Base-by-base conservation (phyloP, 2,888 invertebrate genomes). In the Suillia variegata region DNA sequence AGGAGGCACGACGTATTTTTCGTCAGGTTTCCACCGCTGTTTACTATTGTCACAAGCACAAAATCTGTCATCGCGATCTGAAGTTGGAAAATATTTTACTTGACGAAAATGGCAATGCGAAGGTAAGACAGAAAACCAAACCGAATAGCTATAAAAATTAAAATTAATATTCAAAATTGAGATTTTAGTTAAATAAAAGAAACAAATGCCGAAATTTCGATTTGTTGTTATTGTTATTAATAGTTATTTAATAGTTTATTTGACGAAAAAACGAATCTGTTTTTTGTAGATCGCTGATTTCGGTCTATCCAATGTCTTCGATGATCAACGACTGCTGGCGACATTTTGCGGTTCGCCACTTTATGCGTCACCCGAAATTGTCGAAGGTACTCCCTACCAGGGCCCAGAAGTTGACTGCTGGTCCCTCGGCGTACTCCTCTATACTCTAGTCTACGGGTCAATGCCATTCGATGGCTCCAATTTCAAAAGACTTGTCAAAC, bases 391-490 rank as follows among this genome's bases (percentile, higher is more conserved):
- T 8, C 96, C 97, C 0, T 98, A 98, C 80, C 92, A 92, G 76
- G 99, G 99, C 5, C 98, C 98, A 2, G 98, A 99, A 87, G 97
- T 92, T 54, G 92, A 92, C 77, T 92, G 92, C 78, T 92, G 92
- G 98, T 98, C 98, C 21, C 84, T 99, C 63, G 99, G 98, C 57
- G 98, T 99, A 52, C 86, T 99, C 51, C 86, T 99, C 10, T 99
- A 99, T 82, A 98, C 98, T 50, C 86, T 99, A 76, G 98, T 99
- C 68, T 99, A 98, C 82, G 98, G 98, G 70, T 96, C 98, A 67
- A 99, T 99, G 99, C 99, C 94, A 56, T 98, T 98, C 81, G 98
- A 98, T 84, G 98, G 98, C 62, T 94, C 96, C 65, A 97, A 98
- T 84, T 98, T 98, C 83, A 96, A 96, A 83, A 89, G 94, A 74